A percentile compares a stretch with the other conserved stretches of the same genome.
Evolutionary conservation across 2,797 vertebrate genomes (phyloP).

Genomic region (Huso huso): DNA sequence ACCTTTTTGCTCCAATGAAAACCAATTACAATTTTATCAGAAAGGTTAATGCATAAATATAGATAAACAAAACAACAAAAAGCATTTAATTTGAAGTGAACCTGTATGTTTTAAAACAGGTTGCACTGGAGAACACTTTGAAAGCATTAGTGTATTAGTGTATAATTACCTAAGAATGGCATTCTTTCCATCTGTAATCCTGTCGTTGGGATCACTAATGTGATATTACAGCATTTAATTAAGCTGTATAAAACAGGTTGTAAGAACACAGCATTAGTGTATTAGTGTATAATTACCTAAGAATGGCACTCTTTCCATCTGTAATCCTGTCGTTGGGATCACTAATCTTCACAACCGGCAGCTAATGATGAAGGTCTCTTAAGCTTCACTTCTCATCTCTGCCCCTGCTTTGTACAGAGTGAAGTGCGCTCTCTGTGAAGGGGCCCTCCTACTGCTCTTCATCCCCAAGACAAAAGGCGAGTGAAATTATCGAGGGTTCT

Average conservation of each 20-base stretch:
- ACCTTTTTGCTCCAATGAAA: too few species aligned
- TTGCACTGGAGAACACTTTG: too few species aligned
- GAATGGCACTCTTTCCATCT: constrained; percentile 67
- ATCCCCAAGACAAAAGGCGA: constrained; percentile 67
- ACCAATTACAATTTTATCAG: too few species aligned
- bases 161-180: too few species aligned
- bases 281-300: constrained; percentile 72
- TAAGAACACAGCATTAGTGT: constrained; percentile 36
- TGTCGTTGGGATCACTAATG: too few species aligned
- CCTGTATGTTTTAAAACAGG: too few species aligned
- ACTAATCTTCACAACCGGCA: constrained; percentile 77
- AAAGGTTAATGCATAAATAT: too few species aligned
- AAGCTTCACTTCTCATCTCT: constrained; percentile 74
- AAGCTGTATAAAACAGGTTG: constrained; percentile 24
- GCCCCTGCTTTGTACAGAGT: constrained; percentile 76
- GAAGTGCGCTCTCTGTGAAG: constrained; percentile 64
- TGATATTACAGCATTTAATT: constrained; percentile 20
- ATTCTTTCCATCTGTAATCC: too few species aligned
- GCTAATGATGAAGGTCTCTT: constrained; percentile 81
- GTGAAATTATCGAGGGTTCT: constrained; percentile 68
- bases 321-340: constrained; percentile 71
- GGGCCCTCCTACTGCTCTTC: constrained; percentile 60
- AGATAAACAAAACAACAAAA: too few species aligned
- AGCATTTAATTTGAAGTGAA: too few species aligned
- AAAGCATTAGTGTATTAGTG: too few species aligned